Evolutionary conservation across 2,888 invertebrate genomes (phyloP).

Genomic region (Limnephilus rhombicus): DNA sequence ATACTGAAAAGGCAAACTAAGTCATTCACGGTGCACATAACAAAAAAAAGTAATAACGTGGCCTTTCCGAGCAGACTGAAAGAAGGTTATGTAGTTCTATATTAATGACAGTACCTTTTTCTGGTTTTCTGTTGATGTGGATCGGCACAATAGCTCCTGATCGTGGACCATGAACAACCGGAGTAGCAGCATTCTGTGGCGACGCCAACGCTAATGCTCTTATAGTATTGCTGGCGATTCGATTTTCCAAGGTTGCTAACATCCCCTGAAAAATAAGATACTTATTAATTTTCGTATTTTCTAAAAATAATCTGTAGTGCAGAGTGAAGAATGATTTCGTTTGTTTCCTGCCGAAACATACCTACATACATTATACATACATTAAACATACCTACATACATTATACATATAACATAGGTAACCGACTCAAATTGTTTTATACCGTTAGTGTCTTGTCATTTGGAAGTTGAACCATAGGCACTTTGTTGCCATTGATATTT

Average conservation of each 20-base stretch:
- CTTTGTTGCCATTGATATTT: too few relatives aligned
- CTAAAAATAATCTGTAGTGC: not conserved
- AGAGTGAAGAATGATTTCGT: not conserved
- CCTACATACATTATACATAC: too few relatives aligned
- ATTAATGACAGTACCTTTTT: not conserved
- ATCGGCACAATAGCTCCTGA: slow-evolving; percentile 60
- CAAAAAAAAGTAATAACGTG: too few relatives aligned
- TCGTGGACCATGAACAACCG: slow-evolving; percentile 61
- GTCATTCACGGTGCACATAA: too few relatives aligned
- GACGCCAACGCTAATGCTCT: slow-evolving; percentile 52
- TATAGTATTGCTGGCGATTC: slow-evolving; percentile 7
- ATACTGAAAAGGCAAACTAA: too few relatives aligned
- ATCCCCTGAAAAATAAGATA: not conserved
- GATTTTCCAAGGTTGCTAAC: not conserved
- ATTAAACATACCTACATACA: too few relatives aligned
- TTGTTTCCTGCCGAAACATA: too few relatives aligned
- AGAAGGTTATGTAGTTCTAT: not conserved
- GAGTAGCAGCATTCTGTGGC: slow-evolving; percentile 63
- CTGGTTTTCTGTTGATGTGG: slow-evolving; percentile 34
- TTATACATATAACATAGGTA: too few relatives aligned
- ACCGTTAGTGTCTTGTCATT: not conserved
- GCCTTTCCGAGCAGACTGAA: not conserved
- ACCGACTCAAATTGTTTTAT: too few relatives aligned
- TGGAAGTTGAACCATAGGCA: too few relatives aligned
- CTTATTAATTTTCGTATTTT: not conserved